A percentile compares a stretch with the other conserved stretches of the same genome.
These are phyloP conservation scores for Drosophila imparisetae DNA, from an alignment of 2,888 invertebrate species.

Conservation along the genomic window DNA sequence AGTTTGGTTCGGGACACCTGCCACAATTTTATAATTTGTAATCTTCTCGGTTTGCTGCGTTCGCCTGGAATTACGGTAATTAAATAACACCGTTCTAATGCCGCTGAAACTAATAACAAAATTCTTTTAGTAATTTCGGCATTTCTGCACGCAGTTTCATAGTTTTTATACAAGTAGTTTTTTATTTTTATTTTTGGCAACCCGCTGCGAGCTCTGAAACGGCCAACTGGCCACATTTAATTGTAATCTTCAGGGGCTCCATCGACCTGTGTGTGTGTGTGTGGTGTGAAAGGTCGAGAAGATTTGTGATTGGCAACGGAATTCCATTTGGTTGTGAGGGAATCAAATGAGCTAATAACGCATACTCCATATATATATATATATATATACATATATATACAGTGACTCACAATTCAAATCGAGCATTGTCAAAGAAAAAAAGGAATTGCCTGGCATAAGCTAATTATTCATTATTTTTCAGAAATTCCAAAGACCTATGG, in stretches of 20 bases:
- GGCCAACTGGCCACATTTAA: constrained; percentile 62
- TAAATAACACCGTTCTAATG: constrained; percentile 41
- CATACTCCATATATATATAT: neutral
- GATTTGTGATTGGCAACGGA: constrained; percentile 27
- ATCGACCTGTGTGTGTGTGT: constrained; percentile 10
- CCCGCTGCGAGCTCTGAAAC: constrained; percentile 64
- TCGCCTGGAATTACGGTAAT: constrained; percentile 42
- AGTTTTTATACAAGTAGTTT: constrained; percentile 1
- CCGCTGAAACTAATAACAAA: constrained; percentile 21
- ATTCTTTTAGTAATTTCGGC: constrained; percentile 19
- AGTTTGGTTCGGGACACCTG: constrained; percentile 36
- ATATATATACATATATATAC: neutral
- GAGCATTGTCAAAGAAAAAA: too few relatives aligned
- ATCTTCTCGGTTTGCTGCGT: constrained; percentile 28
- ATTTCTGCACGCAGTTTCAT: constrained; percentile 45
- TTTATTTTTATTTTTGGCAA: constrained; percentile 34
- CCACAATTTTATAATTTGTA: constrained; percentile 42
- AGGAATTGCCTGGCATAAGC: too few relatives aligned
- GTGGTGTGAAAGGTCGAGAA: constrained; percentile 52
- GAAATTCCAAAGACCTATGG: too few relatives aligned
- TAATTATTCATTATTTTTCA: too few relatives aligned
- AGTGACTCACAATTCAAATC: too few relatives aligned
- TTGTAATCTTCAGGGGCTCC: constrained; percentile 77
- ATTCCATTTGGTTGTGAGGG: constrained; percentile 1
- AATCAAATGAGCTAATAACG: constrained; percentile 10